Base-by-base conservation (phyloP, 2,797 vertebrate species). In the Salarias fasciatus region DNA sequence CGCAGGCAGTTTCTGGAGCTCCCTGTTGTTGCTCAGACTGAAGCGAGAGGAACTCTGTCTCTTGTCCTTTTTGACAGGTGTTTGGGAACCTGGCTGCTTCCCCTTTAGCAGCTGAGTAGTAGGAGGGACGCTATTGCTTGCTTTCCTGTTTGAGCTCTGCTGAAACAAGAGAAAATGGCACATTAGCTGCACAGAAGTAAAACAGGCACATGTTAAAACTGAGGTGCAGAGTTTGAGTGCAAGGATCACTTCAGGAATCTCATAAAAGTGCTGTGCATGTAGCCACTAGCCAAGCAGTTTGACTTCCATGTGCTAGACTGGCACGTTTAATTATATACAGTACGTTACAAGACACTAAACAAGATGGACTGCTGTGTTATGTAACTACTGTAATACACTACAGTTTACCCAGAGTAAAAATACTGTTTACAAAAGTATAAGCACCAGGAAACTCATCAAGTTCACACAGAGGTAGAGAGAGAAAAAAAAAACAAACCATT, bases 1-100 rank as follows among this genome's bases (percentile, higher is more conserved):
- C 72, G 95, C 93, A 0, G 95, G 94, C 63, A 99, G 93, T 84
- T 98, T 99, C 65, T 99, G 98, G 45, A 99, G 95, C 86, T 99
- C 97, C 76, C 97, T 90, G 80, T 95, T 98, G 93, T 93, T 98
- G 93, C 94, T 97, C 84, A 95, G 83, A 63, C 93, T 97, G 88
- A 97, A 96, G 65, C 96, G 92, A 69, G 96, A 97, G 43, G 96
- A 97, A 86, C 92, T 98, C 73, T 95, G 95, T 11, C 96, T 93
- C 78, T 96, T 99, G 82, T 99, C 98, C 79, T 97, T 99, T 90
- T 97, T 99, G 86, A 92, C 85, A 66, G 91, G 80, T 55, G 94
- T 89, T 84, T 95, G 96, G 42, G 94, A 89, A 75, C 89, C 85
- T 48, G 94, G 88, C 90, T 94, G 93, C 89, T 99, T 99, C 76